A percentile compares a stretch with the other conserved stretches of the same genome.
Evolutionary conservation across 2,888 invertebrate species (phyloP).

Genomic region (Hanleya hanleyi): DNA sequence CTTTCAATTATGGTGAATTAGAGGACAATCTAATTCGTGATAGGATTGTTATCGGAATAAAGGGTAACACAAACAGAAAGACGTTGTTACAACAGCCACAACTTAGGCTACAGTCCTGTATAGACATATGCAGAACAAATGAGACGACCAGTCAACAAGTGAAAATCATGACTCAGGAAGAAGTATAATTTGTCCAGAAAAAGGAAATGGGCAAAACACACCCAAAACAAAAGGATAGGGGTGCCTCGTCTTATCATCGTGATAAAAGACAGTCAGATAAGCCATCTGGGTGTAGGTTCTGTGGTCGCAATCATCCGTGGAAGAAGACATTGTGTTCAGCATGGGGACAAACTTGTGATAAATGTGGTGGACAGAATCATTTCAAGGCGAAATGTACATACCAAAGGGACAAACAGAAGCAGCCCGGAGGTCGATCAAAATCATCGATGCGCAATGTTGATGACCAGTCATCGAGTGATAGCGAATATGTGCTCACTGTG

Average conservation of each 20-base stretch:
- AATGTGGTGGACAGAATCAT: not conserved
- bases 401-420: not conserved
- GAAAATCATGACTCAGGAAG: constrained; percentile 3
- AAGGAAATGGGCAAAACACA: not conserved
- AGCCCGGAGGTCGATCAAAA: not conserved
- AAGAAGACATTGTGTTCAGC: not conserved
- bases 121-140: not conserved
- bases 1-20: constrained; percentile 19
- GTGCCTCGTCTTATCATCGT: not conserved
- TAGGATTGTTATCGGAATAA: constrained; percentile 36
- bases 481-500: constrained; percentile 1
- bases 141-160: not conserved
- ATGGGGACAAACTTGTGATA: constrained; percentile 2
- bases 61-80: constrained; percentile 19
- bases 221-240: not conserved
- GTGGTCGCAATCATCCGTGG: not conserved
- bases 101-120: not conserved
- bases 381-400: not conserved
- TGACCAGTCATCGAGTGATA: not conserved
- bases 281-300: not conserved
- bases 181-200: not conserved
- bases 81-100: constrained; percentile 10
- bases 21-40: constrained; percentile 35
- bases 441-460: not conserved
- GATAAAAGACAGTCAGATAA: not conserved